These are phyloP conservation scores for Esox masquinongy DNA, from an alignment of 2,797 vertebrate genomes.

Conservation along the genomic window DNA sequence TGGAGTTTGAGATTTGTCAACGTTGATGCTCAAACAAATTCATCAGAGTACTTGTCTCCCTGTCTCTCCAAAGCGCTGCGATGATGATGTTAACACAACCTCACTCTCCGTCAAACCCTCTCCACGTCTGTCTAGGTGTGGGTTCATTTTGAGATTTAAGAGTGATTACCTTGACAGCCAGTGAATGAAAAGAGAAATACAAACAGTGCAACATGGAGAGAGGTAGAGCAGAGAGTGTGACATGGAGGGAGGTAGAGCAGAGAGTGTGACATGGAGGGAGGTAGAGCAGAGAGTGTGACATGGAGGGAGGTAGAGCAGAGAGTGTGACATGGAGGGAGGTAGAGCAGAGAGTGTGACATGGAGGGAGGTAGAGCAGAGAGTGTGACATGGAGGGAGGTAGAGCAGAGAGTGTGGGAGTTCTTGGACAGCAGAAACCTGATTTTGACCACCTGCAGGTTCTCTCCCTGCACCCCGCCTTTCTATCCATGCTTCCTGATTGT, in stretches of 20 bases:
- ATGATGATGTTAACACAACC: neutral
- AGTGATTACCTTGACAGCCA: conserved; percentile 72
- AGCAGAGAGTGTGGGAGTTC: conserved; percentile 2
- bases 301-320: neutral
- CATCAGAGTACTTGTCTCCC: conserved; percentile 56
- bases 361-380: too few relatives aligned
- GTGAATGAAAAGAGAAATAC: conserved; percentile 22
- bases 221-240: neutral
- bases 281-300: neutral
- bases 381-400: too few relatives aligned
- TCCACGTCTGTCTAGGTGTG: conserved; percentile 42
- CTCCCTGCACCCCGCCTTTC: conserved; percentile 35
- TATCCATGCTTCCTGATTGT: conserved; percentile 60
- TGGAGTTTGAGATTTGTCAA: conserved; percentile 67
- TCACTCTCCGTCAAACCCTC: neutral
- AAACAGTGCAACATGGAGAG: neutral
- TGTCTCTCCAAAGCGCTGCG: neutral
- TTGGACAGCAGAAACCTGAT: conserved; percentile 70
- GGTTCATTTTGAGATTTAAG: conserved; percentile 66
- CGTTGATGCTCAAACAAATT: conserved; percentile 72
- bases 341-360: too few relatives aligned
- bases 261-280: neutral
- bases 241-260: neutral
- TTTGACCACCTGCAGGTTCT: conserved; percentile 70
- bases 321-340: too few relatives aligned